Evolutionary conservation across 2,888 invertebrate species (phyloP), one percentile per base, ranked within the genome.

Genomic region (Sesia bembeciformis): DNA sequence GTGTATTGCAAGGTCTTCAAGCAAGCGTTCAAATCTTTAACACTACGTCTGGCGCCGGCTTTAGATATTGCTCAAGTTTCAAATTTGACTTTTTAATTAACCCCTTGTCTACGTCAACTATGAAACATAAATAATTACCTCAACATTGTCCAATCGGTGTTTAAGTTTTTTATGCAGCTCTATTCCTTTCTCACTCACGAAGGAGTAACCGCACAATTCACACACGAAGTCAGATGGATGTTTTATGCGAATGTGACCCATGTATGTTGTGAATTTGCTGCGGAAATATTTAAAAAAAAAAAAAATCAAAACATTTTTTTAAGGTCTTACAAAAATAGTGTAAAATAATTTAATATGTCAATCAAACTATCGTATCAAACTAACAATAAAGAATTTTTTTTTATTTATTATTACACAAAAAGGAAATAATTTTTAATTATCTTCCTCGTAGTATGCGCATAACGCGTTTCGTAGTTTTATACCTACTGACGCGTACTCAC

Each of bases 181-280:
- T 3, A 88, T 84, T 0, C 87, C 88, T 56, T 88, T 88, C 42
- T 78, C 76, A 53, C 87, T 87, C 2, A 88, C 84, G 58, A 88
- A 88, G 0, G 84, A 82, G 43, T 82, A 86, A 0, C 88, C 88
- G 52, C 88, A 88, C 5, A 87, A 62, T 3, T 76, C 78, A 54
- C 88, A 88, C 3, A 88, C 86, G 59, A 84, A 86, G 58, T 86
- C 84, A 0, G 86, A 86, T 0, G 84, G 83, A 40, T 88, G 88
- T 53, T 88, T 88, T 7, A 87, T 88, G 0, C 88, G 71, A 0
- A 88, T 76, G 42, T 88, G 88, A 0, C 88, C 87, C 86, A 88
- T 87, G 62, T 88, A 88, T 0, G 87, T 87, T 0, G 87, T 86
- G 61, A 88, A 80, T 53, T 88, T 88, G 38, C 86, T 86, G 73